Base-by-base conservation (phyloP, 2,113 vertebrate genomes). In the Aleadryas rufinucha region DNA sequence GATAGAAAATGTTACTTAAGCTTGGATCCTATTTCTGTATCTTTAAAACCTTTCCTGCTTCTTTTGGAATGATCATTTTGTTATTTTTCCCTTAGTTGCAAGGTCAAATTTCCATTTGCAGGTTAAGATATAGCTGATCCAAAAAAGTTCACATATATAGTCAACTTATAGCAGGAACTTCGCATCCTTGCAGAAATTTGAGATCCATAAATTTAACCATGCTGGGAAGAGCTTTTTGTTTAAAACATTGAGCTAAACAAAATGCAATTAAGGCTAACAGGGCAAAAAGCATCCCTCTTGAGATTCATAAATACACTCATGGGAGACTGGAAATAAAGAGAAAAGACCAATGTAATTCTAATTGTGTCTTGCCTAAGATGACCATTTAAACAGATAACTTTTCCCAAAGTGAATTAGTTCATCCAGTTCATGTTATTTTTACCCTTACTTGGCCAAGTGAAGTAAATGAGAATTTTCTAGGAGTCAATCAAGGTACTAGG, bases 201-300 rank as follows among this genome's bases (percentile, higher is more conserved):
- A 96, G 86, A 87, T 82, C 37, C 61, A 65, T 65, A 89, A 92
- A 68, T 64, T 78, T 79, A 93, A 3, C 90, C 47, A 80, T 47
- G 17, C 49, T 89, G 87, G 86, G 91, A 87, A 90, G 50, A 75
- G 33, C 37, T 85, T 94, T 91, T 94, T 96, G 84, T 96, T 97
- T 95, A 93, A 95, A 96, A 64, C 39, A 89, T 7, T 2, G 7
- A 95, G 64, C 84, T 95, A 97, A 97, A 97, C 92, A 95, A 92
- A 94, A 96, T 63, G 70, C 86, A 95, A 93, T 97, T 95, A 97
- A 95, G 85, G 39, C 75, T 95, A 96, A 90, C 68, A 92, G 75
- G 88, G 87, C 88, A 91, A 96, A 96, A 97, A 91, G 2, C 57
- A 71, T 78, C 37, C 54, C 93, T 90, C 95, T 90, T 77, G 94